A percentile compares a stretch with the other conserved stretches of the same genome.
phyloP scores from a whole-genome alignment of 2,888 invertebrate species.

The Isotomurus palustris region DNA sequence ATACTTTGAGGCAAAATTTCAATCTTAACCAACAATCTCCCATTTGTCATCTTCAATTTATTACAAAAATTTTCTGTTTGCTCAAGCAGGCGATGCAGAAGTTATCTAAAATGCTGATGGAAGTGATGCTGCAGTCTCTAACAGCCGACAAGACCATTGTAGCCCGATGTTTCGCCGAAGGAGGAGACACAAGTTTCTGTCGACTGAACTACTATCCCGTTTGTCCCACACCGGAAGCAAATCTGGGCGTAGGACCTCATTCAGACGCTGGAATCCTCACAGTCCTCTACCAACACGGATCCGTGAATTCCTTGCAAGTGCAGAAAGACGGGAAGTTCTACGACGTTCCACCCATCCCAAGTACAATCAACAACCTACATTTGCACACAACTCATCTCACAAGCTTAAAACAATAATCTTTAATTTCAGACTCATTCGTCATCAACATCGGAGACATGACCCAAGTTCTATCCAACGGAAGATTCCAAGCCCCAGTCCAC shows the following conservation, averaged over 20 bases:
- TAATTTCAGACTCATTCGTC: slow-evolving; percentile 29
- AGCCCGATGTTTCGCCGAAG: slow-evolving; percentile 21
- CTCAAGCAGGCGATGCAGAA: slow-evolving; percentile 22
- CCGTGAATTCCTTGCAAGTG: slow-evolving; percentile 30
- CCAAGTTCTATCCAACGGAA: slow-evolving; percentile 35
- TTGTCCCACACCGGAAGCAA: slow-evolving; percentile 6
- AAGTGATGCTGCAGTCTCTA: slow-evolving; percentile 23
- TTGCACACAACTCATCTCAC: neutral
- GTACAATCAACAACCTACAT: slow-evolving; percentile 11
- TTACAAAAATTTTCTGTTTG: neutral
- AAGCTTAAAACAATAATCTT: neutral
- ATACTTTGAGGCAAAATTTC: neutral
- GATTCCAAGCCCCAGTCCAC: slow-evolving; percentile 33
- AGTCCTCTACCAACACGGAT: slow-evolving; percentile 31
- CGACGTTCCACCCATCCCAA: slow-evolving; percentile 30
- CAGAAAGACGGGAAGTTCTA: slow-evolving; percentile 29
- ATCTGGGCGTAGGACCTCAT: slow-evolving; percentile 39
- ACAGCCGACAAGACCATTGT: slow-evolving; percentile 18
- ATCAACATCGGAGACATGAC: slow-evolving; percentile 39
- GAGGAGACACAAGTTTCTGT: slow-evolving; percentile 26
- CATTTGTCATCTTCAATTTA: neutral
- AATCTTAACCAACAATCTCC: neutral
- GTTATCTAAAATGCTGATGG: slow-evolving; percentile 21
- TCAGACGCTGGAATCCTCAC: slow-evolving; percentile 34
- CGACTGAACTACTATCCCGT: slow-evolving; percentile 35